A percentile compares a stretch with the other conserved stretches of the same genome.
Conservation (phyloP, 2,888 invertebrate genomes). For the Alloplasta piceator region DNA sequence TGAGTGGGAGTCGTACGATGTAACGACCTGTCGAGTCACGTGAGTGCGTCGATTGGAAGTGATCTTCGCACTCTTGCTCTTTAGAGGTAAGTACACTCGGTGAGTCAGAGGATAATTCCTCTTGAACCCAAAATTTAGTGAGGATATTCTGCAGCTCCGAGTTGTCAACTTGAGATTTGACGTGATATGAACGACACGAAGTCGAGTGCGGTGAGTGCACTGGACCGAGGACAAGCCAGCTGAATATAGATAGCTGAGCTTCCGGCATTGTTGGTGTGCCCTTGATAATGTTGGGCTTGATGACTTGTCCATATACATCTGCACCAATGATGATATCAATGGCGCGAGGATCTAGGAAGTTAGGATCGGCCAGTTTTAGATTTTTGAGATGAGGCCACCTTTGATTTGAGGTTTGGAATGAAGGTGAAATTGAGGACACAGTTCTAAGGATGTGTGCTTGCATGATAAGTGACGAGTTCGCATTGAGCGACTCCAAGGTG, state of each 20-base stretch:
- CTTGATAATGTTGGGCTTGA: too few relatives aligned
- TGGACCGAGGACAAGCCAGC: constrained; percentile 46
- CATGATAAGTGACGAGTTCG: constrained; percentile 4
- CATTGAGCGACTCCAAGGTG: neutral
- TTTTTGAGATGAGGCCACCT: constrained; percentile 57
- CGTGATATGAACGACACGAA: neutral
- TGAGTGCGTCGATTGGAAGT: constrained; percentile 22
- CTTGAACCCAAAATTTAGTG: constrained; percentile 38
- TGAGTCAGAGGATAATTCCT: constrained; percentile 5
- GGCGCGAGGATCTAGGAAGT: constrained; percentile 51
- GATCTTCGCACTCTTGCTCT: constrained; percentile 39
- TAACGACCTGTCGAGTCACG: constrained; percentile 24
- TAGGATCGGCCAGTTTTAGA: constrained; percentile 60
- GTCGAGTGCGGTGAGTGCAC: neutral
- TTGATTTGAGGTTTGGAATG: constrained; percentile 5
- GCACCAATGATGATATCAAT: constrained; percentile 65
- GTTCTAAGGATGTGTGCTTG: constrained; percentile 41
- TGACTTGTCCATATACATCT: constrained; percentile 55
- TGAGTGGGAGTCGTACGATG: constrained; percentile 22
- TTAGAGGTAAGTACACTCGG: neutral
- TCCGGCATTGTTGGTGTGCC: constrained; percentile 31
- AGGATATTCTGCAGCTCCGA: constrained; percentile 5
- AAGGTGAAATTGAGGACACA: constrained; percentile 49
- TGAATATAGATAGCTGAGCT: constrained; percentile 39
- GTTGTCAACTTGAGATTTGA: neutral